Conservation (phyloP, 2,113 vertebrate species). For the Mungos mungo region DNA sequence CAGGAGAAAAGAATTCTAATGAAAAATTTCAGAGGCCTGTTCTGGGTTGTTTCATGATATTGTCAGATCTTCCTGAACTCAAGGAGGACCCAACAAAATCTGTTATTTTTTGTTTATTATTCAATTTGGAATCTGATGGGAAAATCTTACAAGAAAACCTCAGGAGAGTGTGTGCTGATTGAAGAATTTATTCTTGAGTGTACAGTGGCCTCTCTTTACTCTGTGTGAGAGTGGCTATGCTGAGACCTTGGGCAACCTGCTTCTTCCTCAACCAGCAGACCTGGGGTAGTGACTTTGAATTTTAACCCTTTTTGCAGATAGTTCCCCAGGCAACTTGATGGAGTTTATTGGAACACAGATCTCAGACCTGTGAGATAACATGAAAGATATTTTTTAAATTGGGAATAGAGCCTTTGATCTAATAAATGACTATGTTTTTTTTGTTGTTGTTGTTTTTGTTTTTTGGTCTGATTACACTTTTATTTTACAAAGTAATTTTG, state of each 20-base stretch:
- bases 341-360: background rate
- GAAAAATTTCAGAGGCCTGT: constrained; percentile 71
- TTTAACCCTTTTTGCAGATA: background rate
- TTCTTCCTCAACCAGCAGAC: background rate
- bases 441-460: background rate
- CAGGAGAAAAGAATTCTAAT: constrained; percentile 84
- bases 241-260: background rate
- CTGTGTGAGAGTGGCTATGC: background rate
- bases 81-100: constrained; percentile 21
- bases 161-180: constrained; percentile 48
- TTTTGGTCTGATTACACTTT: background rate
- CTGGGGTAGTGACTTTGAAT: background rate
- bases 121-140: background rate
- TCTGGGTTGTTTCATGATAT: constrained; percentile 56
- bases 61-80: constrained; percentile 76
- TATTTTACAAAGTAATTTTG: constrained; percentile 12
- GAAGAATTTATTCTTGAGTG: constrained; percentile 34
- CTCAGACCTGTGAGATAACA: background rate
- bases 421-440: background rate
- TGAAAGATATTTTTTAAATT: background rate
- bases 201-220: background rate
- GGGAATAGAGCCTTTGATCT: background rate
- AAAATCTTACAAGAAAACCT: background rate
- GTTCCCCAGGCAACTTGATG: background rate
- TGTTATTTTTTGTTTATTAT: constrained; percentile 69